Evolutionary conservation across 92 coral and sea anemone genomes (phyloP).

Genomic region (Epizoanthus ramosus): DNA sequence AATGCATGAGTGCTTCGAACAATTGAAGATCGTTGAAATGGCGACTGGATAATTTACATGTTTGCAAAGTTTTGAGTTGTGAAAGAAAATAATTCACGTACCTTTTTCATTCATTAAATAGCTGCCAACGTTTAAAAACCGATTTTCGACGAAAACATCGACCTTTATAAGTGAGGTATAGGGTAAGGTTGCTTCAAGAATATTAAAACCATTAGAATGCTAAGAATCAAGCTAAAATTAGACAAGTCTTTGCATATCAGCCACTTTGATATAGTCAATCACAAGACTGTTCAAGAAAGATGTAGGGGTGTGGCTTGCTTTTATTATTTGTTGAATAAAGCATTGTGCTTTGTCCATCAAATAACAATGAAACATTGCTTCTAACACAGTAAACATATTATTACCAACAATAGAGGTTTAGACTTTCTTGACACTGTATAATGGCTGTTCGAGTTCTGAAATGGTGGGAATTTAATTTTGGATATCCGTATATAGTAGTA

Average conservation of each 20-base stretch:
- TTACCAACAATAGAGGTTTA: slow-evolving; percentile 30
- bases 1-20: slow-evolving; percentile 17
- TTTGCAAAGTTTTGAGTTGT: slow-evolving; percentile 4
- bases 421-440: slow-evolving; percentile 37
- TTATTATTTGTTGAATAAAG: slow-evolving; percentile 59
- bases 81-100: slow-evolving; percentile 24
- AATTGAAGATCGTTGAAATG: slow-evolving; percentile 15
- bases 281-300: slow-evolving; percentile 27
- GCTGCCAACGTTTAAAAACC: not conserved
- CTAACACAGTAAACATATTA: slow-evolving; percentile 61
- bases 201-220: not conserved
- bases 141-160: not conserved
- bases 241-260: not conserved
- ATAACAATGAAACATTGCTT: slow-evolving; percentile 59
- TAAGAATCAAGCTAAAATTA: not conserved
- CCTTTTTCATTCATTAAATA: slow-evolving; percentile 18
- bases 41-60: not conserved
- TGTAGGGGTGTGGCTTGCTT: slow-evolving; percentile 58
- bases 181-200: not conserved
- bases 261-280: slow-evolving; percentile 17
- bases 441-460: slow-evolving; percentile 4
- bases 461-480: not conserved
- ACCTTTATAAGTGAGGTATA: not conserved
- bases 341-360: slow-evolving; percentile 69
- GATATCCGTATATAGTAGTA: not conserved